A percentile compares a stretch with the other conserved stretches of the same genome.
These are phyloP conservation scores for Phoebastria nigripes DNA, from an alignment of 2,797 vertebrate genomes.

Conservation along the genomic window DNA sequence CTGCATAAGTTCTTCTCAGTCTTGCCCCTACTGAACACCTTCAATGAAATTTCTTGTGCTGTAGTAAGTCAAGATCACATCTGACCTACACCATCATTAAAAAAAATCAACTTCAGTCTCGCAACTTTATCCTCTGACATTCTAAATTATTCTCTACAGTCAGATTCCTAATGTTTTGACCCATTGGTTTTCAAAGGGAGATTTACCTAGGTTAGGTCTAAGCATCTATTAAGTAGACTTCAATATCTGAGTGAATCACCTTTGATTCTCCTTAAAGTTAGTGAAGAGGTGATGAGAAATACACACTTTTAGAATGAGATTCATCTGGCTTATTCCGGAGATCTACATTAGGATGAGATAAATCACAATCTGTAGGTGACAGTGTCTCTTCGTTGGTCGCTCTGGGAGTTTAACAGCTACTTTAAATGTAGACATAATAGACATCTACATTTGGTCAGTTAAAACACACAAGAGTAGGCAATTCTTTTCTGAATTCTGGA, in stretches of 20 bases:
- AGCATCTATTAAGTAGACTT: neutral
- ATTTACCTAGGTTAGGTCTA: neutral
- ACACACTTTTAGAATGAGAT: neutral
- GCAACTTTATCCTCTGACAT: neutral
- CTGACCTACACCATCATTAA: neutral
- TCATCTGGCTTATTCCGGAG: neutral
- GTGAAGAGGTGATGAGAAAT: neutral
- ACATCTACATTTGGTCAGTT: neutral
- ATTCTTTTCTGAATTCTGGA: neutral
- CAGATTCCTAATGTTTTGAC: neutral
- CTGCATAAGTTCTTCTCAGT: neutral
- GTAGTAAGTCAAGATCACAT: neutral
- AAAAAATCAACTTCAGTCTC: neutral
- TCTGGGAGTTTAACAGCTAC: neutral
- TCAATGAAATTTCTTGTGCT: neutral
- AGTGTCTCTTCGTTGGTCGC: fast-evolving
- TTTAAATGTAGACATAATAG: neutral
- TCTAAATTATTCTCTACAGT: neutral
- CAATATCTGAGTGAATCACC: neutral
- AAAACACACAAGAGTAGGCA: neutral
- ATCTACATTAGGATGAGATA: neutral
- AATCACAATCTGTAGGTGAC: neutral
- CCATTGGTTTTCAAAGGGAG: neutral
- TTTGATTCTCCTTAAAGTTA: neutral
- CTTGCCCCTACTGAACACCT: neutral